These are phyloP conservation scores for Drosophila neoperkinsi DNA, from an alignment of 2,888 invertebrate genomes.

Conservation along the genomic window DNA sequence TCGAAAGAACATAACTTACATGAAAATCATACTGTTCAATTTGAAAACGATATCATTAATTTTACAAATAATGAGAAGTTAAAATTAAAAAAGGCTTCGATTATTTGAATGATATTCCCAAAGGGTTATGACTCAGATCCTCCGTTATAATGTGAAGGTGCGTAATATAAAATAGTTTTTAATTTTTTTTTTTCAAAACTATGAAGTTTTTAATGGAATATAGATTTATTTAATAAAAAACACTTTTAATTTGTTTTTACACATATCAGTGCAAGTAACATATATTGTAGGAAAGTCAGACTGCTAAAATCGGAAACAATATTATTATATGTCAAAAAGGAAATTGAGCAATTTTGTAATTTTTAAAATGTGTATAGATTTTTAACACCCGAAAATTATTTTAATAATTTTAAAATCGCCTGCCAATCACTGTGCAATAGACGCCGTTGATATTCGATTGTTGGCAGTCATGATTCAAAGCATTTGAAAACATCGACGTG, in stretches of 20 bases:
- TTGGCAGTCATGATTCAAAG: slow-evolving; percentile 80
- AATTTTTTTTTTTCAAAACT: background rate
- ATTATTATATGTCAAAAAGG: too few species aligned
- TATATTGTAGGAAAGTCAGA: too few species aligned
- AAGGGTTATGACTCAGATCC: background rate
- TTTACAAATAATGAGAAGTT: background rate
- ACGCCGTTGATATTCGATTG: slow-evolving; percentile 73
- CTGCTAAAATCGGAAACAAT: too few species aligned
- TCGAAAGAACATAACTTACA: background rate
- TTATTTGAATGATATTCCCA: background rate
- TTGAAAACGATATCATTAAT: background rate
- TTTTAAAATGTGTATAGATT: background rate
- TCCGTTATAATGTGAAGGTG: background rate
- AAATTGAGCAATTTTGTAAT: background rate
- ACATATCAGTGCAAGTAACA: too few species aligned
- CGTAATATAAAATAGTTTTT: background rate
- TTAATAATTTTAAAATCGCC: background rate
- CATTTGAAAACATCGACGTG: slow-evolving; percentile 62
- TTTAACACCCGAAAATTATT: background rate
- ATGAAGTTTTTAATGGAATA: background rate
- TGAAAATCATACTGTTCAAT: background rate
- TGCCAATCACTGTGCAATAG: slow-evolving; percentile 33
- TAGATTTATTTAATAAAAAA: background rate
- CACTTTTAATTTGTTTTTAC: too few species aligned
- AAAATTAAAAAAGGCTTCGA: background rate